Conservation (phyloP, 1,140 invertebrate species). For the Cydia amplana region DNA sequence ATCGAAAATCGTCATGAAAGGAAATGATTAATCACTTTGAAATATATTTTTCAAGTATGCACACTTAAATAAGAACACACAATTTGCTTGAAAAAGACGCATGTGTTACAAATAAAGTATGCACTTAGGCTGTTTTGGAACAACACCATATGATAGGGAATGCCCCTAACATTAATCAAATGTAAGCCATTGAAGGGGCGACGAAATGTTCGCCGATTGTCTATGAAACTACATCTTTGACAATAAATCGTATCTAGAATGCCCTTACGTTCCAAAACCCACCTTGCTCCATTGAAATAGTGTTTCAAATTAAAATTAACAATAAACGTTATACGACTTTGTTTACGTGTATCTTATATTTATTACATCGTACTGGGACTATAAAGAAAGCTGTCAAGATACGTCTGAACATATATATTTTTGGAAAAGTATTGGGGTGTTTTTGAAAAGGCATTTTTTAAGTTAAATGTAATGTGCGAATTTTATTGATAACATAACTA, state of each 20-base stretch:
- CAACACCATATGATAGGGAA: not conserved
- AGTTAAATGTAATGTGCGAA: conserved; percentile 26
- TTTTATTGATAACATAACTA: not conserved
- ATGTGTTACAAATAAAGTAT: not conserved
- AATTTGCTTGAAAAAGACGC: not conserved
- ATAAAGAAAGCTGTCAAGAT: conserved; percentile 24
- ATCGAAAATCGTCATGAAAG: conserved; percentile 10
- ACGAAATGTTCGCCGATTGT: conserved; percentile 58
- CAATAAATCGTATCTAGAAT: not conserved
- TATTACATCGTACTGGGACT: conserved; percentile 12
- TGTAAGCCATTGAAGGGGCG: conserved; percentile 69
- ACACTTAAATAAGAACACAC: conserved; percentile 39
- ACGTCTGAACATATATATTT: conserved; percentile 14
- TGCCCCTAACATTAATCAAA: conserved; percentile 68
- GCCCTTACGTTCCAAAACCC: not conserved
- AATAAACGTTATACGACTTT: not conserved
- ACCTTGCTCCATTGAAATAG: not conserved
- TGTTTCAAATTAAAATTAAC: not conserved
- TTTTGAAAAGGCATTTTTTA: conserved; percentile 10
- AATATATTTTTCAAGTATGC: conserved; percentile 34
- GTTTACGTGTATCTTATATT: not conserved
- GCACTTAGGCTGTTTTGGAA: not conserved
- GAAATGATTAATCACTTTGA: conserved; percentile 14
- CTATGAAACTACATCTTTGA: conserved; percentile 48
- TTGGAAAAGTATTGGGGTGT: not conserved